phyloP scores from a whole-genome alignment of 2,888 invertebrate species.

The Syrphus vitripennis region DNA sequence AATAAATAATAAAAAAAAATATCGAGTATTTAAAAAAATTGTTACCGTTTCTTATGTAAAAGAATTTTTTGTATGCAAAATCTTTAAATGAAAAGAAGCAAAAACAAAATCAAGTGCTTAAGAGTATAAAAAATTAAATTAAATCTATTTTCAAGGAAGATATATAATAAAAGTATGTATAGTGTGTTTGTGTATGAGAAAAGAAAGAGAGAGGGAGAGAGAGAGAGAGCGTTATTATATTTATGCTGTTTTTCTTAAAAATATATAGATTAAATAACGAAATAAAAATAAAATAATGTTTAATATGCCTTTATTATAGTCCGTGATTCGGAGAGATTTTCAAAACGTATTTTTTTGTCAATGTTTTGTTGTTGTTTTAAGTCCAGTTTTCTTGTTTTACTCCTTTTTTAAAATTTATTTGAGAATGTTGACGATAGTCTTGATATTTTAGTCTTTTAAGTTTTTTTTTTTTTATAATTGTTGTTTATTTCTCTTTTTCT shows the following conservation, averaged over 20 bases:
- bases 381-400: slow-evolving; percentile 39
- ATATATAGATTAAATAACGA: neutral
- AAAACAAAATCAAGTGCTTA: neutral
- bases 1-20: no score
- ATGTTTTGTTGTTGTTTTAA: slow-evolving; percentile 24
- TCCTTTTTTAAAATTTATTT: neutral
- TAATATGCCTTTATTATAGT: slow-evolving; percentile 44
- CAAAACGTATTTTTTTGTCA: slow-evolving; percentile 46
- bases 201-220: neutral
- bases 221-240: slow-evolving; percentile 39
- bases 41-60: neutral
- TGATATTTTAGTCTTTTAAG: slow-evolving; percentile 52
- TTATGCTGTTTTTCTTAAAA: neutral
- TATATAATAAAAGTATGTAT: no score
- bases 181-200: neutral
- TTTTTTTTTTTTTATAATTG: slow-evolving; percentile 29
- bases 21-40: no score
- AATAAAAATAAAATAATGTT: slow-evolving; percentile 17
- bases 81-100: neutral
- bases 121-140: no score
- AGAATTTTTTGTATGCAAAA: neutral
- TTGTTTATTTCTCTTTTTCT: neutral
- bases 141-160: no score
- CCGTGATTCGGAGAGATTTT: slow-evolving; percentile 65
- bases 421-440: neutral